These are phyloP conservation scores for Phoronis australis DNA, from an alignment of 2,888 invertebrate genomes.

Conservation along the genomic window DNA sequence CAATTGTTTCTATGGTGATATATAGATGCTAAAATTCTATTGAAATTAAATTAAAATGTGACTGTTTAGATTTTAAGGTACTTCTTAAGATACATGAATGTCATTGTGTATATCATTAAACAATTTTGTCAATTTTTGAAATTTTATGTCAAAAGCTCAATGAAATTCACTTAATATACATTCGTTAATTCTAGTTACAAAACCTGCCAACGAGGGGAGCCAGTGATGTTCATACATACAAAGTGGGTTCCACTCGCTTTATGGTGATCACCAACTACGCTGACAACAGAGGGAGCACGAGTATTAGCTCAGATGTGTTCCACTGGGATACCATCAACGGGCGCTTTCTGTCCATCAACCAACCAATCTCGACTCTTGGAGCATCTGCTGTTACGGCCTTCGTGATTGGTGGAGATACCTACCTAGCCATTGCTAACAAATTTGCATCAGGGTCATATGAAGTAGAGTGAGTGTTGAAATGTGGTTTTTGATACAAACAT, in stretches of 20 bases:
- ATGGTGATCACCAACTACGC: constrained; percentile 34
- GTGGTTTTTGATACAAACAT: too few species aligned
- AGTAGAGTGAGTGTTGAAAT: constrained; percentile 30
- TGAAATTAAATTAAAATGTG: too few species aligned
- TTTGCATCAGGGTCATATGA: constrained; percentile 27
- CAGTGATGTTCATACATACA: constrained; percentile 31
- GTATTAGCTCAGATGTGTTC: constrained; percentile 30
- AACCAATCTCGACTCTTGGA: constrained; percentile 31
- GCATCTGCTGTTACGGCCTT: constrained; percentile 28
- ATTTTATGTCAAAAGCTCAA: background rate
- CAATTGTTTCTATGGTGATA: too few species aligned
- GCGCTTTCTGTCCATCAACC: constrained; percentile 21
- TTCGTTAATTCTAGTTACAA: constrained; percentile 33
- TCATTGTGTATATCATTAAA: background rate
- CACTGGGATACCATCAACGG: constrained; percentile 30
- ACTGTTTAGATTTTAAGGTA: too few species aligned
- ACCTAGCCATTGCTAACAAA: constrained; percentile 37
- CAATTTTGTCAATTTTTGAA: background rate
- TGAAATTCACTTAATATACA: background rate
- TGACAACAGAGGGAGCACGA: constrained; percentile 31
- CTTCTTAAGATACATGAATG: too few species aligned
- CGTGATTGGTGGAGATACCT: constrained; percentile 24
- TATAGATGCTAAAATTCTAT: too few species aligned
- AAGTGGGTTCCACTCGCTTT: constrained; percentile 21
- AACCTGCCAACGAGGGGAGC: constrained; percentile 35